Conservation (phyloP, 2,113 vertebrate species). For the Caloenas nicobarica region DNA sequence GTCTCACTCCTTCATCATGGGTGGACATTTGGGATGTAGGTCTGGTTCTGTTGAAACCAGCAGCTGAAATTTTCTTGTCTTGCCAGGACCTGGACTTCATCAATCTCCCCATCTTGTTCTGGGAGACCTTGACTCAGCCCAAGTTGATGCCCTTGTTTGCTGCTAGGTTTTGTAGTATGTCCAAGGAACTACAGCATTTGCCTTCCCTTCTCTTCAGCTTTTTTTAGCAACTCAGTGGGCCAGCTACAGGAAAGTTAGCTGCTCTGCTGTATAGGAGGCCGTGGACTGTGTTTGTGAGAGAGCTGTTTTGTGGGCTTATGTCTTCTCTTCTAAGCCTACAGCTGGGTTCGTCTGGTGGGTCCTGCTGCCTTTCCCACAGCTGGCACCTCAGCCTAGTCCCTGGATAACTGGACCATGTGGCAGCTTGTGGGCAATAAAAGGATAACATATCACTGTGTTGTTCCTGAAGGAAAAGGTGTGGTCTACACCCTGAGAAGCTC, state of each 20-base stretch:
- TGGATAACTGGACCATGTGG: not conserved
- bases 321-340: not conserved
- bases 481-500: not conserved
- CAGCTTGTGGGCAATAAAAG: not conserved
- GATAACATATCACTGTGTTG: not conserved
- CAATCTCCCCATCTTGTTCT: not conserved
- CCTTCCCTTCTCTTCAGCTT: not conserved
- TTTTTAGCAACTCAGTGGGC: no score
- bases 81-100: not conserved
- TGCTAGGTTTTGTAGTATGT: not conserved
- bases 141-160: fast-evolving
- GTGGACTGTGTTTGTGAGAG: not conserved
- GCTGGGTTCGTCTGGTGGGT: not conserved
- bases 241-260: not conserved
- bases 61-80: not conserved
- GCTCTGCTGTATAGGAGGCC: not conserved
- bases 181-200: not conserved
- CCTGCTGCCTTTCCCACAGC: not conserved
- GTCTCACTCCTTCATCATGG: not conserved
- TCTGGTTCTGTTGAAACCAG: not conserved
- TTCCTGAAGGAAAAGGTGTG: not conserved
- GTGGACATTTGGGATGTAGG: not conserved
- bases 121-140: not conserved
- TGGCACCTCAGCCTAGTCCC: not conserved
- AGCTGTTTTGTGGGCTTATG: not conserved